Conservation (phyloP, 2,113 vertebrate genomes). For the Amblyopsis rosae region DNA sequence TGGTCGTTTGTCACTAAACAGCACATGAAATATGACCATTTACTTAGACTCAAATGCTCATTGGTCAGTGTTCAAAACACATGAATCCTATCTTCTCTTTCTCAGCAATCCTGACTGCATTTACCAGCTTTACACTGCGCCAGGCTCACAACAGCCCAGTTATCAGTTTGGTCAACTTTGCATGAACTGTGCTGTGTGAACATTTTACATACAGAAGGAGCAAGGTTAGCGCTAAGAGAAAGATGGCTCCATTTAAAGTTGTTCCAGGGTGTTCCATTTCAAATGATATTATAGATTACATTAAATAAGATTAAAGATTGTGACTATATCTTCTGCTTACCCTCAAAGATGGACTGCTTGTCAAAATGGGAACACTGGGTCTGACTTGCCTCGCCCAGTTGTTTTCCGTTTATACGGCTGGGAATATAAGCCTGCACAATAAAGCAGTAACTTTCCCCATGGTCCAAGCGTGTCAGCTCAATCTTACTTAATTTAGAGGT, state of each 20-base stretch:
- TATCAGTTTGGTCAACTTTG: background rate
- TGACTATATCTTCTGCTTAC: conserved; percentile 29
- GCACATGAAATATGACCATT: background rate
- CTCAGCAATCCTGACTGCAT: background rate
- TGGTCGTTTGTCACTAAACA: too few relatives aligned
- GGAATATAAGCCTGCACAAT: conserved; percentile 76
- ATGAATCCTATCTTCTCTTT: background rate
- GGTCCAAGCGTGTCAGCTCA: conserved; percentile 72
- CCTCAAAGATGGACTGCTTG: conserved; percentile 30
- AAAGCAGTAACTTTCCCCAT: conserved; percentile 85
- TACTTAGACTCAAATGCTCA: background rate
- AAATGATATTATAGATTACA: background rate
- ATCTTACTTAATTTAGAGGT: conserved; percentile 64
- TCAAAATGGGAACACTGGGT: conserved; percentile 63
- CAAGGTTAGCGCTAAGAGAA: too few relatives aligned
- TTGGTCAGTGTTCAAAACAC: background rate
- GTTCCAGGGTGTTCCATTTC: background rate
- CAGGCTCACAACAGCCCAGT: background rate
- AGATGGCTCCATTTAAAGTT: too few relatives aligned
- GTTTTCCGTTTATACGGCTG: conserved; percentile 67
- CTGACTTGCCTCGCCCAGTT: conserved; percentile 73
- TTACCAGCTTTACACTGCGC: background rate
- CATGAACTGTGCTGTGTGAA: background rate
- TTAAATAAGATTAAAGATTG: background rate
- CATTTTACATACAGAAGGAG: too few relatives aligned